phyloP scores from a whole-genome alignment of 1,140 invertebrate genomes.

The Drosophila lini region DNA sequence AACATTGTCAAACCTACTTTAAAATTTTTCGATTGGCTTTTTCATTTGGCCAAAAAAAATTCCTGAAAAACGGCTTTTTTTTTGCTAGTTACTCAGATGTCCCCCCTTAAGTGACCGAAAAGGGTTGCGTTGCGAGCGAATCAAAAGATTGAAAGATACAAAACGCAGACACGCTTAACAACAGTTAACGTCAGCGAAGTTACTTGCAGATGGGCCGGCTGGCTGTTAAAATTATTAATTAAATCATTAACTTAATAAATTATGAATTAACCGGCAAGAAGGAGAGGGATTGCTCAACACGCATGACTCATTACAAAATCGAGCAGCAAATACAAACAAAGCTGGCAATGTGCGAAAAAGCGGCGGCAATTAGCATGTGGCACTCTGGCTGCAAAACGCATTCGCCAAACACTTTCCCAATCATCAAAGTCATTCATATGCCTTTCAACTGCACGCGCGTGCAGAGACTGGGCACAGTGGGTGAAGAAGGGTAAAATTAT shows the following conservation, averaged over 20 bases:
- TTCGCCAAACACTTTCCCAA: slow-evolving; percentile 79
- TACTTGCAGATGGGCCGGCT: slow-evolving; percentile 22
- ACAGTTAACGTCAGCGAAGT: slow-evolving; percentile 47
- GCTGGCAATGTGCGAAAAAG: slow-evolving; percentile 52
- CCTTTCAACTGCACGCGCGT: slow-evolving; percentile 70
- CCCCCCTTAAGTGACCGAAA: slow-evolving; percentile 53
- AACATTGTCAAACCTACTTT: too few relatives aligned
- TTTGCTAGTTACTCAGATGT: too few relatives aligned
- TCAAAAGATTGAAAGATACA: slow-evolving; percentile 65
- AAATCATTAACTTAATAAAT: slow-evolving; percentile 76
- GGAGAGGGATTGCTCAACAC: slow-evolving; percentile 32
- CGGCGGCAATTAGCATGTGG: slow-evolving; percentile 64
- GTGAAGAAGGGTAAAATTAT: background rate
- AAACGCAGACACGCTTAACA: slow-evolving; percentile 58
- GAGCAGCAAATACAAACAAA: slow-evolving; percentile 15
- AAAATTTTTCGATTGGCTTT: too few relatives aligned
- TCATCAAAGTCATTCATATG: slow-evolving; percentile 80
- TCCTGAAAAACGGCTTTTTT: too few relatives aligned
- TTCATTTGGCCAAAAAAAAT: too few relatives aligned
- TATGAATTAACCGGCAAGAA: slow-evolving; percentile 40
- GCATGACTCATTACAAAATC: slow-evolving; percentile 57
- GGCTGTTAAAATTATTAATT: slow-evolving; percentile 70
- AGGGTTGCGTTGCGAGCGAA: slow-evolving; percentile 11
- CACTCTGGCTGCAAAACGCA: slow-evolving; percentile 31
- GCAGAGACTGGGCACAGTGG: background rate